These are phyloP conservation scores for Hypselothyrea guttata DNA, from an alignment of 2,888 invertebrate species.

Conservation along the genomic window DNA sequence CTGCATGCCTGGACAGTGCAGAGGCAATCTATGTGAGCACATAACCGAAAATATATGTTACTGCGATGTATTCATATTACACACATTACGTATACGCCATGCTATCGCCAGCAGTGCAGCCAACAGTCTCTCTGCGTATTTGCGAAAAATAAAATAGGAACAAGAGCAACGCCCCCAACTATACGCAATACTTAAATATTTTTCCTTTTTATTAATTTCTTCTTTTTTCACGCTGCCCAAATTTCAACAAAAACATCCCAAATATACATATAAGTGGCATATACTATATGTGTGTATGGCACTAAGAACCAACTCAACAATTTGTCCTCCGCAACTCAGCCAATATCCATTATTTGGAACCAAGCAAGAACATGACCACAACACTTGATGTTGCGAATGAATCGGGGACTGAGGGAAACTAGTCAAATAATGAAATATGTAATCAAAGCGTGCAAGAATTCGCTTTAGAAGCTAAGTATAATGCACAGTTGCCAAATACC, in stretches of 20 bases:
- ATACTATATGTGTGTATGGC: not conserved
- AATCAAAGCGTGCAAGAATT: conserved; percentile 26
- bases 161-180: conserved; percentile 4
- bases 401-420: conserved; percentile 1
- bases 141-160: conserved; percentile 27
- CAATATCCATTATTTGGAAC: conserved; percentile 14
- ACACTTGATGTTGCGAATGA: not conserved
- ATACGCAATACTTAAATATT: conserved; percentile 54
- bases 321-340: conserved; percentile 49
- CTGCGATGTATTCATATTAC: conserved; percentile 20
- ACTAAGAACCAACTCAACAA: conserved; percentile 50
- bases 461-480: not conserved
- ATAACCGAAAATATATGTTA: conserved; percentile 2
- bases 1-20: conserved; percentile 14
- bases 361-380: too few species aligned
- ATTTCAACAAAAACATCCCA: not conserved
- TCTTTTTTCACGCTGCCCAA: conserved; percentile 11
- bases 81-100: conserved; percentile 58
- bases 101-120: conserved; percentile 39
- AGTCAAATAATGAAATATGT: conserved; percentile 46
- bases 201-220: conserved; percentile 65
- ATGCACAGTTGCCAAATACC: too few species aligned
- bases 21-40: conserved; percentile 16
- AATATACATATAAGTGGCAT: not conserved
- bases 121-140: conserved; percentile 30